These are phyloP conservation scores for Xanthostigma xanthostigma DNA, from an alignment of 2,888 invertebrate genomes.

Conservation along the genomic window DNA sequence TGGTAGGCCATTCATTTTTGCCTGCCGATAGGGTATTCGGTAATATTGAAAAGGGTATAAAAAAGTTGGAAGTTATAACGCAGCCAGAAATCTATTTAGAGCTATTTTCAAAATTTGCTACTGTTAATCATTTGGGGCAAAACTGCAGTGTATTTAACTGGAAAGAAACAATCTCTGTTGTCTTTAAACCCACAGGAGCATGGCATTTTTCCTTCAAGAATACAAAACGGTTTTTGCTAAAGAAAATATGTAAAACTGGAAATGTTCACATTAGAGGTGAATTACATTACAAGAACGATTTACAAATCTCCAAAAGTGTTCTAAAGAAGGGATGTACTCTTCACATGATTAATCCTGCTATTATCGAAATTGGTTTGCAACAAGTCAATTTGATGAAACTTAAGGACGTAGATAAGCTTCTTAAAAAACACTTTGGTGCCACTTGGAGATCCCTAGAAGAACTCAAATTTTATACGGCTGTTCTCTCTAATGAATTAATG, in stretches of 20 bases:
- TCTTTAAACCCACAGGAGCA: slow-evolving; percentile 1
- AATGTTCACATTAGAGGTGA: slow-evolving; percentile 4
- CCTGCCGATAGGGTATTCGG: slow-evolving; percentile 18
- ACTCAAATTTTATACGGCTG: slow-evolving; percentile 2
- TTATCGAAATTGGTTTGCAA: too few species aligned
- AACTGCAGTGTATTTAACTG: slow-evolving; percentile 4
- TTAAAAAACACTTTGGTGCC: slow-evolving; percentile 5
- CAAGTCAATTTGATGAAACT: slow-evolving; percentile 4
- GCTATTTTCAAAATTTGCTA: too few species aligned
- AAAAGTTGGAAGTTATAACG: slow-evolving; percentile 11
- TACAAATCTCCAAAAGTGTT: neutral
- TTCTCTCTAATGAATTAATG: too few species aligned
- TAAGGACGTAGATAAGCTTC: slow-evolving; percentile 5
- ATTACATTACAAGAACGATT: slow-evolving; percentile 3
- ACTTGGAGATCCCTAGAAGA: slow-evolving; percentile 5
- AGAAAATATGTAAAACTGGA: slow-evolving; percentile 5
- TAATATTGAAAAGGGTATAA: too few species aligned
- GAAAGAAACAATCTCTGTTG: slow-evolving; percentile 2
- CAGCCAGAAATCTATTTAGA: slow-evolving; percentile 8
- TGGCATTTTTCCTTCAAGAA: slow-evolving; percentile 3
- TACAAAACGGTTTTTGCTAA: slow-evolving; percentile 5
- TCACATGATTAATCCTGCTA: too few species aligned
- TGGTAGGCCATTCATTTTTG: slow-evolving; percentile 17
- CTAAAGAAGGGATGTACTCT: too few species aligned
- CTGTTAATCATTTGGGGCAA: slow-evolving; percentile 1